Conservation (phyloP, 2,888 invertebrate species). For the Branchipolynoe longqiensis region DNA sequence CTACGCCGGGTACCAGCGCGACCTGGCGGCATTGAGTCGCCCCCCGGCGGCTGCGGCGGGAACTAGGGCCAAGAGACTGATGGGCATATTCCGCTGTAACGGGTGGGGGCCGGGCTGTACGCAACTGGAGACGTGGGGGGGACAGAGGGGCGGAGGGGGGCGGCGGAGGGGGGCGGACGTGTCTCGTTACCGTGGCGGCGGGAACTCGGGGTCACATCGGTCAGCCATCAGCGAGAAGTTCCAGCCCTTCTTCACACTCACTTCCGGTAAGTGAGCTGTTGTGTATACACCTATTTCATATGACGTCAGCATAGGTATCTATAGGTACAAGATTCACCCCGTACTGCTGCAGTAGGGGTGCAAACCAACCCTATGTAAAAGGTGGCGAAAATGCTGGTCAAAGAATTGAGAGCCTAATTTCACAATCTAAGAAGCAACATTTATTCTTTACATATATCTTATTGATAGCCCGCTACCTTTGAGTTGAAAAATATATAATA, state of each 20-base stretch:
- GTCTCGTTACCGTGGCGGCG: neutral
- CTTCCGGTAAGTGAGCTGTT: slow-evolving; percentile 60
- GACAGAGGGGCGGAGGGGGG: neutral
- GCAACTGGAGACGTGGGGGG: neutral
- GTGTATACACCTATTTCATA: too few relatives aligned
- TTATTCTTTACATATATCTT: too few relatives aligned
- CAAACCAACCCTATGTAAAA: too few relatives aligned
- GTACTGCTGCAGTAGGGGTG: too few relatives aligned
- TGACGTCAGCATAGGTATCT: too few relatives aligned
- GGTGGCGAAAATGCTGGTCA: too few relatives aligned
- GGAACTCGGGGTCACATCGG: neutral
- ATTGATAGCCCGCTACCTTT: too few relatives aligned
- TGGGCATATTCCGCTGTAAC: slow-evolving; percentile 65
- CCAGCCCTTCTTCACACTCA: slow-evolving; percentile 62
- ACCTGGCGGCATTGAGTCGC: neutral
- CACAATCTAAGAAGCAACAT: too few relatives aligned
- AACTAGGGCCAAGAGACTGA: slow-evolving; percentile 54
- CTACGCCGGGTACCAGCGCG: neutral
- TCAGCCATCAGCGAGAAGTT: slow-evolving; percentile 36
- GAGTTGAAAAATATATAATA: too few relatives aligned
- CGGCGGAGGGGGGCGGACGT: neutral
- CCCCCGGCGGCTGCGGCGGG: neutral
- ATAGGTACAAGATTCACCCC: too few relatives aligned
- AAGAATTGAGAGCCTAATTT: too few relatives aligned
- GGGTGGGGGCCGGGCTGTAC: slow-evolving; percentile 65